A percentile compares a stretch with the other conserved stretches of the same genome.
Evolutionary conservation across 2,888 invertebrate species (phyloP).

Genomic region (Noctua janthe): DNA sequence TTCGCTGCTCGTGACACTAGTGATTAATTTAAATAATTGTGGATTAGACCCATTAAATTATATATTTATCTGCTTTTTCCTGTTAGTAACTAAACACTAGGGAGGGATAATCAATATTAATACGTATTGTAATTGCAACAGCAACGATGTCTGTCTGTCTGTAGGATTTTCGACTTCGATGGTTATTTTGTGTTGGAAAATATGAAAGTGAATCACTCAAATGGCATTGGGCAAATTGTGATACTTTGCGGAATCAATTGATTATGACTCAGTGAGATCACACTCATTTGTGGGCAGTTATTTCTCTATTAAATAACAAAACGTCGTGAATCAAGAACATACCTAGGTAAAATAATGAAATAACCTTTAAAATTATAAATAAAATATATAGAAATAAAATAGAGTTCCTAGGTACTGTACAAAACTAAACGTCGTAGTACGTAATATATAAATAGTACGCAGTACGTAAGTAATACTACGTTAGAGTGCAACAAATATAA

Average conservation of each 20-base stretch:
- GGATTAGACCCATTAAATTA: background rate
- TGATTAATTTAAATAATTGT: background rate
- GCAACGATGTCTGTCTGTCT: background rate
- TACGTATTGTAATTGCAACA: background rate
- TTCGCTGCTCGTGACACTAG: background rate
- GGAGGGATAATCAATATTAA: background rate
- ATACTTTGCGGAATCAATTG: background rate
- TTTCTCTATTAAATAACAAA: background rate
- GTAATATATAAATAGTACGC: too few relatives aligned
- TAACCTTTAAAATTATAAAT: too few relatives aligned
- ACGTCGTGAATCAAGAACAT: background rate
- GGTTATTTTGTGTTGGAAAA: slow-evolving; percentile 2
- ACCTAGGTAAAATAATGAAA: background rate
- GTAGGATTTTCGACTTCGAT: background rate
- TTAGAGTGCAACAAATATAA: too few relatives aligned
- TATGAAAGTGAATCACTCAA: slow-evolving; percentile 20
- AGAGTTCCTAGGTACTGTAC: background rate
- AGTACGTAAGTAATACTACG: too few relatives aligned
- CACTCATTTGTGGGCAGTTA: slow-evolving; percentile 17
- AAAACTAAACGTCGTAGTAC: background rate
- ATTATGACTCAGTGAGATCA: slow-evolving; percentile 33
- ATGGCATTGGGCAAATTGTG: background rate
- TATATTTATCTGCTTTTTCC: background rate
- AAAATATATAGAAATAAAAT: background rate
- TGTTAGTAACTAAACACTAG: background rate